These are phyloP conservation scores for Drosophila obscura DNA, from an alignment of 1,140 invertebrate genomes.

Conservation along the genomic window DNA sequence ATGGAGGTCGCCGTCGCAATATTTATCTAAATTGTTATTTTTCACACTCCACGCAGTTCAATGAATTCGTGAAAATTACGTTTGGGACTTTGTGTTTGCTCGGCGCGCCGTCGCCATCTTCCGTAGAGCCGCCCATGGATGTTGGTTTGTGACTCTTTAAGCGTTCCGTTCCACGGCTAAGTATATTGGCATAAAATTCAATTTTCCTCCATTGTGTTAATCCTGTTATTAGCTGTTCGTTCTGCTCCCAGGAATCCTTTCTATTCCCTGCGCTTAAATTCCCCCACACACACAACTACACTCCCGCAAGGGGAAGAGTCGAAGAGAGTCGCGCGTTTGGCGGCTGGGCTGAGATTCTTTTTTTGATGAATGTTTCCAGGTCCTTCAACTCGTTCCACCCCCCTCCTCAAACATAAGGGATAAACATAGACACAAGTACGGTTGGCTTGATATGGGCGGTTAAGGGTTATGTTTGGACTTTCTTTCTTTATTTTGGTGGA, in stretches of 20 bases:
- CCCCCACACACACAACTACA: conserved; percentile 6
- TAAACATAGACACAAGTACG: too few relatives aligned
- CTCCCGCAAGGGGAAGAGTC: background rate
- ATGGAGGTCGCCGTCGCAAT: conserved; percentile 81
- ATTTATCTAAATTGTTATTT: conserved; percentile 84
- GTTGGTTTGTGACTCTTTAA: conserved; percentile 55
- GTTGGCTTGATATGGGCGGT: background rate
- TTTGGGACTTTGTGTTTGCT: conserved; percentile 83
- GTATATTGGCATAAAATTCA: conserved; percentile 79
- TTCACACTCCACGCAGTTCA: conserved; percentile 84
- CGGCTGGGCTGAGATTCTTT: conserved; percentile 13
- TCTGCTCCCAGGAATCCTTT: conserved; percentile 57
- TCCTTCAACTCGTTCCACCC: background rate
- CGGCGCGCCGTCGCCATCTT: conserved; percentile 32
- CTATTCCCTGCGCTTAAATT: conserved; percentile 26
- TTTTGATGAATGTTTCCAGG: conserved; percentile 22
- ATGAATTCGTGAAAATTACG: conserved; percentile 84
- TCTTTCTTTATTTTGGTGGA: conserved; percentile 12
- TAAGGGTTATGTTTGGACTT: conserved; percentile 9
- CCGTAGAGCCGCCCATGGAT: conserved; percentile 6
- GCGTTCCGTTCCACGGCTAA: conserved; percentile 20
- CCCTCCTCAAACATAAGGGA: too few relatives aligned
- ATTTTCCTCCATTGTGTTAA: conserved; percentile 79
- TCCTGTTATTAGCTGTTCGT: conserved; percentile 76
- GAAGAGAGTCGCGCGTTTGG: conserved; percentile 1